Base-by-base conservation (phyloP, 2,113 vertebrate species). In the Tiliqua scincoides region DNA sequence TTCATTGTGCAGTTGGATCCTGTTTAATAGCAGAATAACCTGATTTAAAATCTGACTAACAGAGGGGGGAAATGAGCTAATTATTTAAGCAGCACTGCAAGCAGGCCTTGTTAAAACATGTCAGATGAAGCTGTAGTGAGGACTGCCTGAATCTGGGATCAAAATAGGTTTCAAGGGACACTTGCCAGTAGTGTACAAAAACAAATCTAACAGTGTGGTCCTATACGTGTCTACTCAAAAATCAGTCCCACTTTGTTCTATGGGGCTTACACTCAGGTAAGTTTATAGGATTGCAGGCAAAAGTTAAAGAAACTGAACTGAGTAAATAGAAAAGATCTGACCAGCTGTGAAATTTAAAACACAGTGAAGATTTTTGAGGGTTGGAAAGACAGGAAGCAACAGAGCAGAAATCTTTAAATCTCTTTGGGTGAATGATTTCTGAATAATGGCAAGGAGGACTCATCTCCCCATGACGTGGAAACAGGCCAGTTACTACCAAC, bases 31-130 rank as follows among this genome's bases (percentile, higher is more conserved):
- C 71, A 85, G 59, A 91, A n/a, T n/a, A 91, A 87, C 85, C 87
- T 68, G 89, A 88, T 59, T 93, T 84, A 92, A 93, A 92, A 85
- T 74, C 90, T 95, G 93, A 95, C 81, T 94, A 92, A 92, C n/a
- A 91, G 62, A 87, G 92, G 92, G 93, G n/a, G 93, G 93, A 87
- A 92, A 93, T 91, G 92, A 88, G 71, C 93, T 85, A 87, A 93
- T 72, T 84, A 78, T 87, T 92, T 89, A 76, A 90, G 79, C 1
- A 88, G 4, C 43, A 48, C 90, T 87, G 90, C 89, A 87, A 91
- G 89, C 88, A 87, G 93, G 90, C 85, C 87, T 84, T 93, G 92
- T 94, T 94, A 88, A 80, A 95, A 92, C 92, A 93, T 37, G 89
- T 85, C 90, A 70, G 89, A 87, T 88, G 87, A 0, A 74, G 86